Base-by-base conservation (phyloP, 2,888 invertebrate genomes). In the Watsonalla cultraria region DNA sequence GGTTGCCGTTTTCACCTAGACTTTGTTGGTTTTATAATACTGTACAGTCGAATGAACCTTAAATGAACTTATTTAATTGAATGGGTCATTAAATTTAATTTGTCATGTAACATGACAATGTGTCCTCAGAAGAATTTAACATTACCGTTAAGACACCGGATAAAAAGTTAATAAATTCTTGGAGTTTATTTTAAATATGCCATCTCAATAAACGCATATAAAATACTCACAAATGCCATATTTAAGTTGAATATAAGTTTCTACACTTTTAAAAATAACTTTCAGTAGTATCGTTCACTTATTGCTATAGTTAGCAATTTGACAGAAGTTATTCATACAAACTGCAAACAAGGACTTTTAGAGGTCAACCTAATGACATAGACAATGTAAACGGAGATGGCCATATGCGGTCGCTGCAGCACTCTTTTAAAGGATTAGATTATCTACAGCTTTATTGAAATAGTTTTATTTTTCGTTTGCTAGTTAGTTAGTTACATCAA, bases 351-450 rank as follows among this genome's bases (percentile, higher is more conserved):
- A 80, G 79, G 77, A 76, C 74, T 79, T 73, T 65, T 80, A 76
- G 74, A 86, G 88, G 88, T 87, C 88, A 87, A 64, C 51, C 62
- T 80, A 88, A 87, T 80, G 86, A 84, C 87, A 85, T 70, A 78
- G 73, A 70, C 68, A 68, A 66, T 58, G 35, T 46, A 46, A 37
- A 6, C 37, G 14, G 7, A 71, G 60, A 62, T 66, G 60, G 64
- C 59, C 60, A 2, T 24, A 24, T 24, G 24, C 24, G 24, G 24
- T 24, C 24, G 24, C 24, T 24, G 24, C 24, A 24, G 24, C 1
- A 24, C 24, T 24, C 24, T 24, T 24, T 24, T 1, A 24, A 24
- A 24, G 24, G 24, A 4, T 24, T 2, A 24, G 2, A 24, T 24
- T 24, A 24, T 24, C 24, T 4, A 24, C 24, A 24, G 24, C 24